Base-by-base conservation (phyloP, 2,113 vertebrate species). In the Embiotoca jacksoni region DNA sequence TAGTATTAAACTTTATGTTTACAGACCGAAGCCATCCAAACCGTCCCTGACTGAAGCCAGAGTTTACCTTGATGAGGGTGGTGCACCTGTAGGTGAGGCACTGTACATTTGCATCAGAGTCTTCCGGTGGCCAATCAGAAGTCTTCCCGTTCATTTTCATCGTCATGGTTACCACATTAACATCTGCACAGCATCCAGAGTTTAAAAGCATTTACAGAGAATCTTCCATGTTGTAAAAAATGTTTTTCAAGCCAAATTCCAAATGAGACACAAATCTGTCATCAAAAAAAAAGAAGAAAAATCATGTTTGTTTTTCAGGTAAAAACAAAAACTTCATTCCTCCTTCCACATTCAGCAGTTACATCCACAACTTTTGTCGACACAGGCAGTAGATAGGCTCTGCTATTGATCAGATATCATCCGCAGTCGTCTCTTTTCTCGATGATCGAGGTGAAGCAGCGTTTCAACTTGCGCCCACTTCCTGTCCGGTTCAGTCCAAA, bases 11-110 rank as follows among this genome's bases (percentile, higher is more conserved):
- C 59, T 32, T 62, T 62, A 32, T 9, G 41, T 55, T 33, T 52
- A 5, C 14, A 44, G 41, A 55, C 54, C 6, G 33, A 30, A 68
- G 11, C 2, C 14, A 7, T 14, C 41, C 31, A 47, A 70, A 58
- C 5, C 15, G 1, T 31, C 10, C 4, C n/a, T n/a, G 11, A 35
- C 14, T 14, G 36, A 11, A 41, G 3, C 31, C 46, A 4, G 52
- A 15, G 33, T 59, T 90, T 93, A 94, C 94, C 94, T 94, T 83
- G 58, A 88, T 83, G 46, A 91, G 66, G 7, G 76, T 80, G 47
- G 41, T 58, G 75, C 3, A 90, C 80, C 68, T 86, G 81, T 67
- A 82, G 88, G 89, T 91, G 66, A 88, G 78, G 32, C 77, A 67
- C 0, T 61, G 75, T 1, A 59, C 11, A 4, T 68, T 80, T 0